Evolutionary conservation across 2,888 invertebrate genomes (phyloP).

Genomic region (Anoncus sp.): DNA sequence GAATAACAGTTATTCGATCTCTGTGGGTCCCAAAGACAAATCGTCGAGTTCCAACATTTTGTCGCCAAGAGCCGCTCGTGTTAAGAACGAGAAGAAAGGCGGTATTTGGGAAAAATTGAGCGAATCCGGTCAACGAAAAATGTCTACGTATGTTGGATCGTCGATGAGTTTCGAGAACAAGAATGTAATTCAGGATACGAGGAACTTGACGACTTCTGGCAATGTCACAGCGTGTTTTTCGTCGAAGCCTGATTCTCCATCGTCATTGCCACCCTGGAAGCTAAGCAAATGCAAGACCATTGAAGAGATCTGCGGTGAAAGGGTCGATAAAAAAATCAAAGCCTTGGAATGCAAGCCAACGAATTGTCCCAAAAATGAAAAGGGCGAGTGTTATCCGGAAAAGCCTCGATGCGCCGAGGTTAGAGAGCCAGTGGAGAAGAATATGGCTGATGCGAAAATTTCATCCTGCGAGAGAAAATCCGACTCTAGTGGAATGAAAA

Average conservation of each 20-base stretch:
- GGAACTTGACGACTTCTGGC: constrained; percentile 29
- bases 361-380: constrained; percentile 42
- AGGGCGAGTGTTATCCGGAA: constrained; percentile 58
- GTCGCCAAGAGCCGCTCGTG: background rate
- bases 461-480: background rate
- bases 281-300: constrained; percentile 61
- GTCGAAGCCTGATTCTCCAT: constrained; percentile 57
- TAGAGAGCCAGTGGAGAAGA: constrained; percentile 11
- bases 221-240: constrained; percentile 29
- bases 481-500: background rate
- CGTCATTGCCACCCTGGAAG: constrained; percentile 55
- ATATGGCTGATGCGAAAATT: background rate
- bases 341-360: constrained; percentile 30
- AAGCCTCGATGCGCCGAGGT: constrained; percentile 56
- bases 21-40: background rate
- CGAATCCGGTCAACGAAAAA: constrained; percentile 55
- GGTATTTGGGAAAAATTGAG: constrained; percentile 52
- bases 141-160: constrained; percentile 45
- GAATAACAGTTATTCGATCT: background rate
- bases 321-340: constrained; percentile 30
- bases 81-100: constrained; percentile 29
- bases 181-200: background rate
- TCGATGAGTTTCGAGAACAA: background rate
- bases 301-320: constrained; percentile 60
- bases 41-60: constrained; percentile 13